Percentiles rank a stretch among this genome's conserved stretches.
phyloP scores from a whole-genome alignment of 2,113 vertebrate species.

The Leptosomus discolor region DNA sequence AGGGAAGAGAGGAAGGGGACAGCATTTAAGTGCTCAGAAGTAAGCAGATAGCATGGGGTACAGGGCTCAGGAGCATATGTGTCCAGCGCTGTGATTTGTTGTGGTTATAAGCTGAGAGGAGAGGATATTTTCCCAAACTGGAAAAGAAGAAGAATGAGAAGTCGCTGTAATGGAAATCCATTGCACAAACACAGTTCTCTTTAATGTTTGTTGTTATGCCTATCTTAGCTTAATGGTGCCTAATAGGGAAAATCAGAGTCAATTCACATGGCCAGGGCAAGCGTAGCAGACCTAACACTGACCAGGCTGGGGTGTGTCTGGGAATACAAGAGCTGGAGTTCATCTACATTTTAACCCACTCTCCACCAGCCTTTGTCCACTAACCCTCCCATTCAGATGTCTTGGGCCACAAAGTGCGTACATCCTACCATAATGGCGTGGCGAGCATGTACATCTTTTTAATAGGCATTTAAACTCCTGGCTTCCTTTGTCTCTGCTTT shows the following conservation, averaged over 20 bases:
- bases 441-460: neutral
- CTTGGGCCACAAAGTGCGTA: neutral
- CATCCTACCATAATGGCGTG: neutral
- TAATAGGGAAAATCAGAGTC: neutral
- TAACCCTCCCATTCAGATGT: neutral
- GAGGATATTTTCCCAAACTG: neutral
- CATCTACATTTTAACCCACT: neutral
- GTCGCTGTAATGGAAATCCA: neutral
- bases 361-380: neutral
- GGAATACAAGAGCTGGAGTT: neutral
- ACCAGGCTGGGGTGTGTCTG: neutral
- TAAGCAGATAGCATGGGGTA: neutral
- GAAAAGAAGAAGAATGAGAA: neutral
- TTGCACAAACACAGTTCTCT: neutral
- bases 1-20: neutral
- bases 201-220: neutral
- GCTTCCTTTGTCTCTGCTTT: neutral
- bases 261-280: neutral
- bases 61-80: neutral
- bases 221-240: neutral
- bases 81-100: neutral
- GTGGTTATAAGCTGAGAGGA: neutral
- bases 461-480: neutral
- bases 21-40: neutral
- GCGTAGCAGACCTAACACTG: neutral